Evolutionary conservation across 1,140 invertebrate genomes (phyloP), one percentile per base, ranked within the genome.

Genomic region (Acromyrmex echinatior): DNA sequence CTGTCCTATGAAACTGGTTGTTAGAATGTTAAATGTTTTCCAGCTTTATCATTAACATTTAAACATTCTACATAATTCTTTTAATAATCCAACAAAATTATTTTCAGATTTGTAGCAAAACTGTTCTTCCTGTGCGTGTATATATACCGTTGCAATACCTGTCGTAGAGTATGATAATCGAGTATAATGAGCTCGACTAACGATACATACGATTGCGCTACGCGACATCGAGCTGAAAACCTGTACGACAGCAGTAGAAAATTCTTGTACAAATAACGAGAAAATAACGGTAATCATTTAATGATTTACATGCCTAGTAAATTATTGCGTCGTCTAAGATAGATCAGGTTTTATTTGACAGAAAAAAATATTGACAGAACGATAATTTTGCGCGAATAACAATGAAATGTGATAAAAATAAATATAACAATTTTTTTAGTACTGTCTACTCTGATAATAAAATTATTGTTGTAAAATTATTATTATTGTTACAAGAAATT

Each of bases 271-370:
- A 45, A 84, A 84, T 73, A 56, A 71, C 25, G 86, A 65, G 45
- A 28, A 85, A 28, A 3, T 68, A 87, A 85, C 86, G 86, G 80
- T 87, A 51, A 49, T 65, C 49, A 25, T 45, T 62, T 87, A 85
- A 82, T 31, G 49, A 58, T 21, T 21, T 21, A 2, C 45, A 49
- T 66, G 9, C 7, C 10, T 73, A 49, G 21, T 31, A 53, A 85
- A 86, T 81, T 65, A 39, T 14, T 49, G 14, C 18, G 25, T 68
- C 18, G 18, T 45, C 14, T 51, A 16, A 60, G 31, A 35, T 31
- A 58, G n/a, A 66, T 74, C 1, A 45, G 39, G 7, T 45, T 51
- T 16, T 6, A 14, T 49, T 31, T 18, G 14, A 73, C 6, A 62
- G 25, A 25, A 25, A 25, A 25, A 25, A 60, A 74, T 10, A 10